Evolutionary conservation across 2,113 vertebrate species (phyloP).

Genomic region (Bungarus multicinctus): DNA sequence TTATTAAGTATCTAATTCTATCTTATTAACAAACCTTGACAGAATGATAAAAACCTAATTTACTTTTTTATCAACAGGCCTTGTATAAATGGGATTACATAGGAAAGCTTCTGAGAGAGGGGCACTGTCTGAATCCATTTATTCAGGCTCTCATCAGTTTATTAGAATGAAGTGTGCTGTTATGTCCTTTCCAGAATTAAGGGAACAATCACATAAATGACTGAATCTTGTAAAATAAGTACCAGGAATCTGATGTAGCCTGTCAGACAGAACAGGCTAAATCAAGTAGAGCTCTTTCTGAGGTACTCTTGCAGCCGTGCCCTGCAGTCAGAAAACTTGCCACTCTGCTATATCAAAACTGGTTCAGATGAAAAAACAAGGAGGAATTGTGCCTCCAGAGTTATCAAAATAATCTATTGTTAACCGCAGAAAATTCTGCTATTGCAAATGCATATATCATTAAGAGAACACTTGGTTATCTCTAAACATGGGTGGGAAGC

Average conservation of each 20-base stretch:
- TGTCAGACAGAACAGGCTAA: neutral
- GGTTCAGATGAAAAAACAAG: neutral
- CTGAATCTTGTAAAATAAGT: neutral
- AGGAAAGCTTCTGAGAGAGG: neutral
- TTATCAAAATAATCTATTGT: neutral
- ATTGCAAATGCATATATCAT: neutral
- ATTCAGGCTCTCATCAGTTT: neutral
- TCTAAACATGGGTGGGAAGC: neutral
- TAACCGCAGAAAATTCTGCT: neutral
- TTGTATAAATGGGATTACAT: neutral
- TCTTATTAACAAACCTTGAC: neutral
- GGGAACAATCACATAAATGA: neutral
- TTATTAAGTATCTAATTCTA: neutral
- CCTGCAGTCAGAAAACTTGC: neutral
- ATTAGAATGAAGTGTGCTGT: neutral
- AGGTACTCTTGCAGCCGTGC: neutral
- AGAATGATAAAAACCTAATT: neutral
- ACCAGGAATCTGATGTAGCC: neutral
- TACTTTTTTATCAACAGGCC: neutral
- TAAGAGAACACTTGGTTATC: neutral
- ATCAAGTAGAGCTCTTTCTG: neutral
- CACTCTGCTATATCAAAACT: neutral
- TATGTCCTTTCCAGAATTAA: neutral
- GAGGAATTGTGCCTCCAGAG: neutral
- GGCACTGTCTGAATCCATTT: neutral